Evolutionary conservation across 2,888 invertebrate species (phyloP).

Genomic region (Anodontia alba): DNA sequence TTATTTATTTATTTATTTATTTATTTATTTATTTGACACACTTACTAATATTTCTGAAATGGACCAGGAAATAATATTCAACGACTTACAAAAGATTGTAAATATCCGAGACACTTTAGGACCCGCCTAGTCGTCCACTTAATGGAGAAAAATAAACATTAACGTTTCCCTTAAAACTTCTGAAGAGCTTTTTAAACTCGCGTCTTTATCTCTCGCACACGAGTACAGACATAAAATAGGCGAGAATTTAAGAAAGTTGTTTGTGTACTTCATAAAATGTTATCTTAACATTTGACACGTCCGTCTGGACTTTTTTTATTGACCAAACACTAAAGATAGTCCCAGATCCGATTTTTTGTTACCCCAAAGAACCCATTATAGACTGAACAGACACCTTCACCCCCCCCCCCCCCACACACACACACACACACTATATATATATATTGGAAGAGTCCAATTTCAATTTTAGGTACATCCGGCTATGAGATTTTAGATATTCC

Average conservation of each 20-base stretch:
- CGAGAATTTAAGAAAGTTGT: neutral
- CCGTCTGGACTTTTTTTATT: neutral
- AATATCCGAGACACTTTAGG: neutral
- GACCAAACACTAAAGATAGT: neutral
- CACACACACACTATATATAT: no score
- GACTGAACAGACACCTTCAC: no score
- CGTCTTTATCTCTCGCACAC: neutral
- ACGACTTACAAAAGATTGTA: neutral
- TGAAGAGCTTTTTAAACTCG: neutral
- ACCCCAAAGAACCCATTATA: no score
- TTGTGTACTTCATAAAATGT: conserved; percentile 9
- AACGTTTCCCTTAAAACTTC: neutral
- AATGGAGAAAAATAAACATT: neutral
- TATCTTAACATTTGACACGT: conserved; percentile 11
- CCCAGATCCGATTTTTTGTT: no score
- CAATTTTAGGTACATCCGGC: no score
- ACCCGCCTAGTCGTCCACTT: neutral
- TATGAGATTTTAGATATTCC: no score
- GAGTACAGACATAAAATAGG: conserved; percentile 6
- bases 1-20: no score
- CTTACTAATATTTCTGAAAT: no score
- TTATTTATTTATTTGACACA: no score
- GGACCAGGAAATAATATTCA: no score
- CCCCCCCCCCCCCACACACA: no score
- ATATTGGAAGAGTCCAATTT: no score